A percentile compares a stretch with the other conserved stretches of the same genome.
Conservation (phyloP, 1,140 invertebrate species). For the Drosophila jambulina region DNA sequence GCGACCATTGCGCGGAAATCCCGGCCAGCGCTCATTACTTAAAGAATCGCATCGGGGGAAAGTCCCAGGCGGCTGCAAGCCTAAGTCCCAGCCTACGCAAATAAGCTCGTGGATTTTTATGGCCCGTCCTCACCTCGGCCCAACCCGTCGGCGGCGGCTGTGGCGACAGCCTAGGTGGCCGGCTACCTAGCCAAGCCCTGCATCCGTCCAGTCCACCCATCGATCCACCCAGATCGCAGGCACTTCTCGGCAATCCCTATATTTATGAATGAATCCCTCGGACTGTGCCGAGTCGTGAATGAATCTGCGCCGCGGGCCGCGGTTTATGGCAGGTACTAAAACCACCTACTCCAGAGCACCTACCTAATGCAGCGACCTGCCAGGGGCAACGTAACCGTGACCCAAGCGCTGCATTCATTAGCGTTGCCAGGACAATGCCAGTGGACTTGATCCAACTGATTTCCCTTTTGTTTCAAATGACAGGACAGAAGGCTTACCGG, state of each 20-base stretch:
- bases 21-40: conserved; percentile 70
- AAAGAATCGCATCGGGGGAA: conserved; percentile 57
- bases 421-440: conserved; percentile 65
- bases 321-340: conserved; percentile 68
- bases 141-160: not conserved
- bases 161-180: conserved; percentile 1
- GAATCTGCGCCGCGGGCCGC: conserved; percentile 43
- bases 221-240: conserved; percentile 36
- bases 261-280: conserved; percentile 74
- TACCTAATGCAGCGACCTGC: conserved; percentile 34
- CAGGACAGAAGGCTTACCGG: conserved; percentile 62
- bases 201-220: conserved; percentile 13
- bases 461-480: conserved; percentile 76
- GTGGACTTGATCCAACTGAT: conserved; percentile 76
- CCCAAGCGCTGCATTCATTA: conserved; percentile 70
- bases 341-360: conserved; percentile 47
- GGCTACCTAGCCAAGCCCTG: conserved; percentile 26
- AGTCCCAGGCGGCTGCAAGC: conserved; percentile 69
- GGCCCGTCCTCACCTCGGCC: conserved; percentile 21
- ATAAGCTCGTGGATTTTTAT: conserved; percentile 73
- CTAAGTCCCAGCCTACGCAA: conserved; percentile 75
- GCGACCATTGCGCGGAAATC: conserved; percentile 66
- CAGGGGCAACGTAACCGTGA: not conserved
- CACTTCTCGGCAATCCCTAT: conserved; percentile 37
- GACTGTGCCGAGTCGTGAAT: conserved; percentile 52